phyloP scores from a whole-genome alignment of 2,113 vertebrate genomes.

The Falcunculus frontatus region DNA sequence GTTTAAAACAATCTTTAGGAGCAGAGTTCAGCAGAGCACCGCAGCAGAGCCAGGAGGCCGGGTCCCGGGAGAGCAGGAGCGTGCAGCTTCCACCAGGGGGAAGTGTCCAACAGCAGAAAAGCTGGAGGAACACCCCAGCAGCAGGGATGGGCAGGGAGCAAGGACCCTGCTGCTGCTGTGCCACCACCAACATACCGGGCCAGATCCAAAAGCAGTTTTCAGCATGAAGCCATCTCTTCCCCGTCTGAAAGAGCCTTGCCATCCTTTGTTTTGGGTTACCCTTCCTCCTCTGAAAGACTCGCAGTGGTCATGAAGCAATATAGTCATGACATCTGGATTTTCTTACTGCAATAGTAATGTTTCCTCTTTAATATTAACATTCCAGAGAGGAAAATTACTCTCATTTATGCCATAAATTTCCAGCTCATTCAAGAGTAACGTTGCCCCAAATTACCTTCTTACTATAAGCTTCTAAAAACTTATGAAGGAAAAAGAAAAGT shows the following conservation, averaged over 20 bases:
- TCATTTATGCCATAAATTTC: neutral
- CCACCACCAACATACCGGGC: rapidly evolving
- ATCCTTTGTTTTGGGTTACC: neutral
- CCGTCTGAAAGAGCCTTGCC: neutral
- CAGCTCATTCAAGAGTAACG: neutral
- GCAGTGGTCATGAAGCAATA: neutral
- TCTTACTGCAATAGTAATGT: neutral
- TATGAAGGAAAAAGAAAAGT: neutral
- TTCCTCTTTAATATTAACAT: slow-evolving; percentile 32
- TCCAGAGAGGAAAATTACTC: slow-evolving; percentile 17
- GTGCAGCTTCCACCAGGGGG: neutral
- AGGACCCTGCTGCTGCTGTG: neutral
- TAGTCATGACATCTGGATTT: neutral
- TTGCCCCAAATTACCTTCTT: neutral
- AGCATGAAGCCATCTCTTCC: rapidly evolving
- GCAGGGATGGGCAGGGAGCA: neutral
- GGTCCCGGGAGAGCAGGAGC: neutral
- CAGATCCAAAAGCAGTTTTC: neutral
- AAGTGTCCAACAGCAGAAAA: neutral
- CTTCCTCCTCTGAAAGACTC: neutral
- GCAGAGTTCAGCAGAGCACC: neutral
- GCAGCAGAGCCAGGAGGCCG: neutral
- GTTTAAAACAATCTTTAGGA: neutral
- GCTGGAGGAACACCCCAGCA: neutral
- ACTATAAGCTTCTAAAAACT: neutral